Evolutionary conservation across 2,888 invertebrate genomes (phyloP).

Genomic region (Troides oblongomaculatus): DNA sequence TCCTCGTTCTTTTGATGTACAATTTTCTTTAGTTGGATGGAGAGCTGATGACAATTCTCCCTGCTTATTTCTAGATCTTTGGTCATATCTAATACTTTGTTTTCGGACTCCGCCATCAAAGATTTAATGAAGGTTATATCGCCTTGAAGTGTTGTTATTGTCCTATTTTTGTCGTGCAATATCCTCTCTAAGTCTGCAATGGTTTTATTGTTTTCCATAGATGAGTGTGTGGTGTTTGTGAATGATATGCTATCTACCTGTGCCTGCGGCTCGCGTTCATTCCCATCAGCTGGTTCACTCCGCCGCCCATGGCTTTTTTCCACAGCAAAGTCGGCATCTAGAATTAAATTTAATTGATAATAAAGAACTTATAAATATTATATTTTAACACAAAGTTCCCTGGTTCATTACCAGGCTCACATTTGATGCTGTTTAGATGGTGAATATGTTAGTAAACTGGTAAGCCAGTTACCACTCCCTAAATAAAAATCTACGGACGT

Average conservation of each 20-base stretch:
- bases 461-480: too few relatives aligned
- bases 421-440: too few relatives aligned
- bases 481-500: too few relatives aligned
- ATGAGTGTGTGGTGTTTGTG: conserved; percentile 62
- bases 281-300: conserved; percentile 45
- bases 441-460: too few relatives aligned
- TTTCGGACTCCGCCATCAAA: conserved; percentile 67
- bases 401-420: too few relatives aligned
- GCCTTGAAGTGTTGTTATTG: conserved; percentile 63
- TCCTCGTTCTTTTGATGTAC: conserved; percentile 71
- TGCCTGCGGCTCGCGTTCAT: conserved; percentile 45
- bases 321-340: conserved; percentile 51
- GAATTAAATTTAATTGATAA: conserved; percentile 33
- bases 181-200: conserved; percentile 71
- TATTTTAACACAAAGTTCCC: too few relatives aligned
- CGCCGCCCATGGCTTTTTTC: conserved; percentile 47
- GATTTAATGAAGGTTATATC: conserved; percentile 65
- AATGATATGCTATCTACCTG: conserved; percentile 67
- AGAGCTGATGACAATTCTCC: conserved; percentile 64
- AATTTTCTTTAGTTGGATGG: conserved; percentile 65
- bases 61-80: conserved; percentile 62
- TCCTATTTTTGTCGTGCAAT: conserved; percentile 66
- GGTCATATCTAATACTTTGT: conserved; percentile 60
- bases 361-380: background rate
- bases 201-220: conserved; percentile 64